Percentiles rank a stretch among this genome's conserved stretches.
Conservation (phyloP, 2,797 vertebrate species). For the Phoebastria nigripes region DNA sequence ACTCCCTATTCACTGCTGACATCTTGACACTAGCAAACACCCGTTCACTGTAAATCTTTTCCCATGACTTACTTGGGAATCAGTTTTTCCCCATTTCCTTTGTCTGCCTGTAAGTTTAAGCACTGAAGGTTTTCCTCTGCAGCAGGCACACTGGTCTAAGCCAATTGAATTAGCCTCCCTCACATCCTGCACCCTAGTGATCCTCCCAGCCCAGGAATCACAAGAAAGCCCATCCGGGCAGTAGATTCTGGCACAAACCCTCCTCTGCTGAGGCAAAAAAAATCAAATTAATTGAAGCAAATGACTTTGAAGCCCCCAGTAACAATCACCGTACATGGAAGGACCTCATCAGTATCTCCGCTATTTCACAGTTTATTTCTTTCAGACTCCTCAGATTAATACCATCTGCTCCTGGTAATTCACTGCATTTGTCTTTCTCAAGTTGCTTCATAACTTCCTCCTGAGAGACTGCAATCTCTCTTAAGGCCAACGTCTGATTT, state of each 20-base stretch:
- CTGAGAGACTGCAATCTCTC: constrained; percentile 61
- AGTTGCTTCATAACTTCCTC: constrained; percentile 65
- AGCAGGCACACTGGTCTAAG: neutral
- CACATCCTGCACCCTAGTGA: neutral
- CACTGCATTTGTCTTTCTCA: constrained; percentile 71
- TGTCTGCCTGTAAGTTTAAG: neutral
- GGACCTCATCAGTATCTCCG: neutral
- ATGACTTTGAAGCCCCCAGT: neutral
- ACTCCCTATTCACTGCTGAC: constrained; percentile 12
- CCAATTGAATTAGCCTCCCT: neutral
- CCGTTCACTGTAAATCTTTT: neutral
- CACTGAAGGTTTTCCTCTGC: neutral
- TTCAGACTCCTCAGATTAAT: constrained; percentile 66
- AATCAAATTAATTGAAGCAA: neutral
- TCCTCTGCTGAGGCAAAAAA: neutral
- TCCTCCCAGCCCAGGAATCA: neutral
- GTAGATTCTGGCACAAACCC: neutral
- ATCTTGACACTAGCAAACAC: constrained; percentile 29
- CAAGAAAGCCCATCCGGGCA: neutral
- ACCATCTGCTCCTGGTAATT: constrained; percentile 74
- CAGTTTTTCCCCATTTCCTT: constrained; percentile 37
- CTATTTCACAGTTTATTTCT: constrained; percentile 62
- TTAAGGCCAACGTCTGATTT: constrained; percentile 63
- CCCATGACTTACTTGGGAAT: constrained; percentile 59
- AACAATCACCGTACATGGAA: constrained; percentile 28